Base-by-base conservation (phyloP, 2,797 vertebrate species). In the Crenichthys baileyi region DNA sequence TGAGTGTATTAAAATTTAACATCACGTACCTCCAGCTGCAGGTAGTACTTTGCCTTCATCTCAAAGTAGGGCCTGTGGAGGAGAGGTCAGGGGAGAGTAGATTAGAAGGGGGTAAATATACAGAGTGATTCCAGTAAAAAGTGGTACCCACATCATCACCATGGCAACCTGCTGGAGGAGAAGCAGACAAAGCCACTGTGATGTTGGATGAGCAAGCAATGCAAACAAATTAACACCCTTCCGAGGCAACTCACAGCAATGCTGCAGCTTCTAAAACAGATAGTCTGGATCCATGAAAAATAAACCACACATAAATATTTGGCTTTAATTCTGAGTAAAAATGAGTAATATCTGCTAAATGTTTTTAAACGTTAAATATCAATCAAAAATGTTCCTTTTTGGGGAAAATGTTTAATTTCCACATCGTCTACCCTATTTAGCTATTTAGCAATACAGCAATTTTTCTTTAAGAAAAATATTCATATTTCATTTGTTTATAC, bases 1-100 rank as follows among this genome's bases (percentile, higher is more conserved):
- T 65, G 26, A 12, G 39, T 20, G 36, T 51, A 44, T 26, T 31
- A 46, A 79, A 29, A 29, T 16, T 2, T 24, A 73, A 68, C 16
- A 3, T 72, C 65, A 95, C 96, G 0, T 95, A 99, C 98, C 97
- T 99, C 98, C n/a, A 99, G 95, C 51, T 98, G 97, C 61, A 99
- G 94, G 3, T 99, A 99, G 91, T 96, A 99, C 91, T 97, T 99
- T 0, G 96, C 97, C 95, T 99, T 99, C 91, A 98, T 95, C 93
- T 99, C 98, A 95, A 98, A 99, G 92, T 99, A 99, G 76, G 98
- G 98, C 91, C 98, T 99, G 94, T 41, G 55, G 83, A 83, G 73
- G 68, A 72, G 53, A 83, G 56, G 77, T 83, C 29, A 78, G 89
- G 86, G 20, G 75, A 36, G 58, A 84, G 88, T 79, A 88, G 79